Evolutionary conservation across 92 coral and sea anemone species (phyloP).

Genomic region (Bergia puertoricense): DNA sequence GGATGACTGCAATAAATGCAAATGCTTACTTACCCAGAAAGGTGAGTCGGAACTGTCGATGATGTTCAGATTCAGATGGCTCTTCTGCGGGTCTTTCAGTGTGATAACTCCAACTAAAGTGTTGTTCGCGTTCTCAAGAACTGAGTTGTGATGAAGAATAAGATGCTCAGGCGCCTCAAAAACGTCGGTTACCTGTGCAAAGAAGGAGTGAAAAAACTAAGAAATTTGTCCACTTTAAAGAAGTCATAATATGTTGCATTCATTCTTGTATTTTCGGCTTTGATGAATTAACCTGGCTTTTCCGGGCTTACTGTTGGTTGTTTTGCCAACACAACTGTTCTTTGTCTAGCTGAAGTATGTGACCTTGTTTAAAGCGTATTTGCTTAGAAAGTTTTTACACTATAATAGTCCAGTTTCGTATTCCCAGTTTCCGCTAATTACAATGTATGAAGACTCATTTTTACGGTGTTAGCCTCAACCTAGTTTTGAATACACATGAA

Average conservation of each 20-base stretch:
- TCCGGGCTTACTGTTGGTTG: background rate
- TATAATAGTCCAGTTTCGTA: too few species aligned
- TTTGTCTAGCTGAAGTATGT: too few species aligned
- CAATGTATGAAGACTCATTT: too few species aligned
- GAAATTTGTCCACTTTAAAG: background rate
- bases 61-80: constrained; percentile 45
- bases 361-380: too few species aligned
- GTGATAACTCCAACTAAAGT: constrained; percentile 69
- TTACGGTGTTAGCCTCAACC: too few species aligned
- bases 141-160: constrained; percentile 67
- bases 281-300: background rate
- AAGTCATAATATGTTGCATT: background rate
- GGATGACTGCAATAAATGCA: background rate
- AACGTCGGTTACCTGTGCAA: constrained; percentile 62
- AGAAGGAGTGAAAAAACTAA: background rate
- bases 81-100: constrained; percentile 64
- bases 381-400: too few species aligned
- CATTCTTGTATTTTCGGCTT: background rate
- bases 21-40: constrained; percentile 49
- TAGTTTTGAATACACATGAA: too few species aligned
- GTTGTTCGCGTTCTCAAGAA: constrained; percentile 54
- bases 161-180: constrained; percentile 66
- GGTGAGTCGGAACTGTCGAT: constrained; percentile 43
- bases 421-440: too few species aligned
- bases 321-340: background rate